These are phyloP conservation scores for Bombus difficillimus DNA, from an alignment of 1,140 invertebrate species.

Conservation along the genomic window DNA sequence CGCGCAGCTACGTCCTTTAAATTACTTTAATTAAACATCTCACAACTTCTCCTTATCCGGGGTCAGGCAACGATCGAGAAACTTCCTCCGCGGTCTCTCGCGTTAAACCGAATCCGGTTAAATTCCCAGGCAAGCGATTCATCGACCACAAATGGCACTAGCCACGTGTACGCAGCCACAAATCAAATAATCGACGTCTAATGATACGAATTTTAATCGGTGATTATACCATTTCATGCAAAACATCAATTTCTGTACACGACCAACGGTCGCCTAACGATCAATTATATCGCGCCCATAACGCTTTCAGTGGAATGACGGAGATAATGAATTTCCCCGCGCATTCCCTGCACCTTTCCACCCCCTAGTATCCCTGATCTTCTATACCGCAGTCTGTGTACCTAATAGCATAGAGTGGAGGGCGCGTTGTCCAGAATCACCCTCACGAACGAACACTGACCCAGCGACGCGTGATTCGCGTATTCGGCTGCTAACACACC, in stretches of 20 bases:
- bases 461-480: slow-evolving; percentile 17
- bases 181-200: slow-evolving; percentile 45
- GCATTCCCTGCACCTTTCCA: slow-evolving; percentile 25
- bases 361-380: slow-evolving; percentile 11
- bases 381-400: slow-evolving; percentile 36
- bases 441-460: slow-evolving; percentile 57
- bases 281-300: slow-evolving; percentile 75
- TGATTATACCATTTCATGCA: slow-evolving; percentile 17
- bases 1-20: not conserved
- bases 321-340: slow-evolving; percentile 76
- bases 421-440: slow-evolving; percentile 68
- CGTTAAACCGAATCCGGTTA: slow-evolving; percentile 19
- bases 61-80: slow-evolving; percentile 11
- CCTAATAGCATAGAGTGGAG: slow-evolving; percentile 60
- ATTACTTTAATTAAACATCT: slow-evolving; percentile 34
- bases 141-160: not conserved
- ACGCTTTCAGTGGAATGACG: slow-evolving; percentile 69
- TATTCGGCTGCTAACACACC: not conserved
- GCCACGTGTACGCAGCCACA: not conserved
- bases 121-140: not conserved
- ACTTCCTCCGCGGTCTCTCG: slow-evolving; percentile 11
- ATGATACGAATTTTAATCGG: slow-evolving; percentile 47
- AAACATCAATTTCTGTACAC: slow-evolving; percentile 61
- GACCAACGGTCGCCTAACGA: slow-evolving; percentile 66
- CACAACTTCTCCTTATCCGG: not conserved